A percentile compares a stretch with the other conserved stretches of the same genome.
phyloP scores from a whole-genome alignment of 2,797 vertebrate species.

The Pagetopsis macropterus region DNA sequence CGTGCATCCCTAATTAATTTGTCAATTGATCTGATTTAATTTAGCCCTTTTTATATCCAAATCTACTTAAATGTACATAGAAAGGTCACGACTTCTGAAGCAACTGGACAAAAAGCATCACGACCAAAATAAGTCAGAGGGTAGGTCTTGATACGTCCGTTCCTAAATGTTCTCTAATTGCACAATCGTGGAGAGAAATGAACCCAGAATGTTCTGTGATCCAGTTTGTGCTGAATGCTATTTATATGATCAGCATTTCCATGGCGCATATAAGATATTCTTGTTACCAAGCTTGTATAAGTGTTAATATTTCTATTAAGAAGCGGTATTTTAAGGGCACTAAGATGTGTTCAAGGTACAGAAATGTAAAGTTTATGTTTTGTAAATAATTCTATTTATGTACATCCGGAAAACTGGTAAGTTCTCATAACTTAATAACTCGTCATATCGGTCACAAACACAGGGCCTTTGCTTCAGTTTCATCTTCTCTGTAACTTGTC shows the following conservation, averaged over 20 bases:
- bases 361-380: slow-evolving; percentile 61
- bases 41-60: not conserved
- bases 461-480: not conserved
- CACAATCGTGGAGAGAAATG: slow-evolving; percentile 36
- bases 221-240: slow-evolving; percentile 19
- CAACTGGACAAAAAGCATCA: not conserved
- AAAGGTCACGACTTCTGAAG: not conserved
- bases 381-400: slow-evolving; percentile 80
- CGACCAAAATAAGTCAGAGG: not conserved
- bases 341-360: slow-evolving; percentile 49
- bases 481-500: not conserved
- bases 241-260: slow-evolving; percentile 15
- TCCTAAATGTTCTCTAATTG: slow-evolving; percentile 10
- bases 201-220: slow-evolving; percentile 28
- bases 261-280: slow-evolving; percentile 5
- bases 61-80: not conserved
- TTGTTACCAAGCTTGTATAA: slow-evolving; percentile 21
- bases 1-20: not conserved
- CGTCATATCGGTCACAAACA: slow-evolving; percentile 8
- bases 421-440: slow-evolving; percentile 33
- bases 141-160: not conserved
- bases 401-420: slow-evolving; percentile 44
- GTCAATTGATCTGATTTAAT: not conserved
- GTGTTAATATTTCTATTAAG: slow-evolving; percentile 35
- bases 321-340: slow-evolving; percentile 11